Conservation (phyloP, 2,888 invertebrate species). For the Hemistola chrysoprasaria region DNA sequence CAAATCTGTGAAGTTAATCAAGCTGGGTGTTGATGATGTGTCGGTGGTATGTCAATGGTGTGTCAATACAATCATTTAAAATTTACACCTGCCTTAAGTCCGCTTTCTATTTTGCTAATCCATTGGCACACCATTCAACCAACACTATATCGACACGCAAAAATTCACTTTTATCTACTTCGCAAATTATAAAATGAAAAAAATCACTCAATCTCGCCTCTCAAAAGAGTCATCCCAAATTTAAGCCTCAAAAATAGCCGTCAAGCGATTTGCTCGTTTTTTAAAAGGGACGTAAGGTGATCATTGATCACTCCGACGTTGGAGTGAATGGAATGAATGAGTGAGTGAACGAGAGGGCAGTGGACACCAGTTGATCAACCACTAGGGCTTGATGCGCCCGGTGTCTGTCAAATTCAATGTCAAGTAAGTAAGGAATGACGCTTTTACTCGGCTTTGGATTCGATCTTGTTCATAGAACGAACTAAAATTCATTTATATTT, state of each 20-base stretch:
- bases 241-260: slow-evolving; percentile 28
- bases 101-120: too few relatives aligned
- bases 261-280: slow-evolving; percentile 41
- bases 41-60: too few relatives aligned
- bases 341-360: slow-evolving; percentile 56
- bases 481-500: too few relatives aligned
- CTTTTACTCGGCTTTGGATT: slow-evolving; percentile 26
- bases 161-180: too few relatives aligned
- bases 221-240: slow-evolving; percentile 18
- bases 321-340: slow-evolving; percentile 52
- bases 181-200: neutral
- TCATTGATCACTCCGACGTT: slow-evolving; percentile 74
- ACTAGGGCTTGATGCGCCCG: slow-evolving; percentile 69
- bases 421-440: slow-evolving; percentile 46
- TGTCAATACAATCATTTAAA: too few relatives aligned
- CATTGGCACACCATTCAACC: too few relatives aligned
- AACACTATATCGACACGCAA: too few relatives aligned
- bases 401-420: slow-evolving; percentile 70
- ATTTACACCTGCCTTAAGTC: too few relatives aligned
- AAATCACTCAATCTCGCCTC: neutral
- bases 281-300: slow-evolving; percentile 62
- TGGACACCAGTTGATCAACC: slow-evolving; percentile 55
- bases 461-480: too few relatives aligned
- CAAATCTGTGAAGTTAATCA: too few relatives aligned
- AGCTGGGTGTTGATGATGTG: too few relatives aligned